A percentile compares a stretch with the other conserved stretches of the same genome.
Conservation (phyloP, 2,797 vertebrate genomes). For the Paramormyrops hopkinsi region DNA sequence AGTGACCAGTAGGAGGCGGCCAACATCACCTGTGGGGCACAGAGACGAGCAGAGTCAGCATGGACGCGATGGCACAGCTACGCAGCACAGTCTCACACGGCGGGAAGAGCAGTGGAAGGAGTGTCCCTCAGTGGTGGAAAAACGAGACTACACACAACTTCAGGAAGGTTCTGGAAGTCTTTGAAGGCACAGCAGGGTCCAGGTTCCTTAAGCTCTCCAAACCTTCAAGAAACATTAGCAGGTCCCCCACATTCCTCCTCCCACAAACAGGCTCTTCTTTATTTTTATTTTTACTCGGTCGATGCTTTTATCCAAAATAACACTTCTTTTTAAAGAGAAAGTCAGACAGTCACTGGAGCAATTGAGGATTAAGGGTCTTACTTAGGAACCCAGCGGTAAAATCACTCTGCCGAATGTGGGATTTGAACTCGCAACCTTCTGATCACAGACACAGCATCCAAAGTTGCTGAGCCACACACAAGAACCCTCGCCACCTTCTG, state of each 20-base stretch:
- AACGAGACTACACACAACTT: neutral
- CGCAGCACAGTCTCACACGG: neutral
- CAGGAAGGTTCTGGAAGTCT: neutral
- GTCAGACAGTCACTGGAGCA: neutral
- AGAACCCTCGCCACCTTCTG: neutral
- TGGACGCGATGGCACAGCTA: neutral
- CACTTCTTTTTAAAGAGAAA: neutral
- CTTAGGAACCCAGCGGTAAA: neutral
- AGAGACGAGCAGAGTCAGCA: neutral
- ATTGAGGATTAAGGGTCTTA: neutral
- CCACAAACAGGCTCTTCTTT: neutral
- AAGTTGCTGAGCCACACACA: neutral
- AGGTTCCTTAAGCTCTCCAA: neutral
- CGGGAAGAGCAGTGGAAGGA: neutral
- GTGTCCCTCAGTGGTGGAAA: neutral
- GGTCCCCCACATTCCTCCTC: neutral
- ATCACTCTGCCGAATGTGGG: neutral
- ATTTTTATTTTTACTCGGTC: neutral
- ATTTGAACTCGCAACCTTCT: neutral
- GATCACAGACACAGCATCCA: neutral
- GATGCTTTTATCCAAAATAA: neutral
- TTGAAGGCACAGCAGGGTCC: neutral
- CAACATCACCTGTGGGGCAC: conserved; percentile 78
- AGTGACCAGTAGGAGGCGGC: conserved; percentile 95
- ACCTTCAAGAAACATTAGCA: neutral